These are phyloP conservation scores for Chelonia mydas DNA, from an alignment of 2,797 vertebrate genomes.

Conservation along the genomic window DNA sequence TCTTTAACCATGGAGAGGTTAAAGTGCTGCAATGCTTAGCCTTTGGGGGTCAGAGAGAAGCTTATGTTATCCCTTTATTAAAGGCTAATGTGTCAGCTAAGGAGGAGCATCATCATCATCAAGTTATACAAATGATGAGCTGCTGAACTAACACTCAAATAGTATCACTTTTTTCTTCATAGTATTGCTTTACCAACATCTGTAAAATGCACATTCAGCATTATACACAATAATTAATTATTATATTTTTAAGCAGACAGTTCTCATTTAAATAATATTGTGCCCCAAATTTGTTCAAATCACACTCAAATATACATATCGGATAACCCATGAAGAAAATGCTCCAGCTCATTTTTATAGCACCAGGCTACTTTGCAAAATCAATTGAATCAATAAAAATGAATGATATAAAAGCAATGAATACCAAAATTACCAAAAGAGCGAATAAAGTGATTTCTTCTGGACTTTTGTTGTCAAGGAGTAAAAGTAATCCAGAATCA, in stretches of 20 bases:
- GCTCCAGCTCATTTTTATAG: background rate
- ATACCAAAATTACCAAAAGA: background rate
- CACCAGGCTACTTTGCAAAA: background rate
- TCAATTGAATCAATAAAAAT: background rate
- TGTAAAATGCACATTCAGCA: background rate
- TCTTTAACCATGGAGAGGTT: background rate
- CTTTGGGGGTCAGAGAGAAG: background rate
- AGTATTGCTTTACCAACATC: background rate
- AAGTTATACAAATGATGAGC: background rate
- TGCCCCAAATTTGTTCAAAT: background rate
- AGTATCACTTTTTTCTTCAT: background rate
- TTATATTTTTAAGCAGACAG: background rate
- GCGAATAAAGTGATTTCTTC: background rate
- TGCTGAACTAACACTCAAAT: background rate
- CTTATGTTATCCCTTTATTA: background rate
- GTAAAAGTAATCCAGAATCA: slow-evolving; percentile 34
- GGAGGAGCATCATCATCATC: background rate
- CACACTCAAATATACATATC: background rate
- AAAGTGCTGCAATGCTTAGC: background rate
- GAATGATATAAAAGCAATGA: background rate
- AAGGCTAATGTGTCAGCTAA: background rate
- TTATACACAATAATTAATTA: background rate
- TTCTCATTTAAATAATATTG: background rate
- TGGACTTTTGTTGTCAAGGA: background rate
- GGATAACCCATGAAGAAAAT: background rate